A percentile compares a stretch with the other conserved stretches of the same genome.
phyloP scores from a whole-genome alignment of 2,113 vertebrate genomes.

The Bubo blakistoni region DNA sequence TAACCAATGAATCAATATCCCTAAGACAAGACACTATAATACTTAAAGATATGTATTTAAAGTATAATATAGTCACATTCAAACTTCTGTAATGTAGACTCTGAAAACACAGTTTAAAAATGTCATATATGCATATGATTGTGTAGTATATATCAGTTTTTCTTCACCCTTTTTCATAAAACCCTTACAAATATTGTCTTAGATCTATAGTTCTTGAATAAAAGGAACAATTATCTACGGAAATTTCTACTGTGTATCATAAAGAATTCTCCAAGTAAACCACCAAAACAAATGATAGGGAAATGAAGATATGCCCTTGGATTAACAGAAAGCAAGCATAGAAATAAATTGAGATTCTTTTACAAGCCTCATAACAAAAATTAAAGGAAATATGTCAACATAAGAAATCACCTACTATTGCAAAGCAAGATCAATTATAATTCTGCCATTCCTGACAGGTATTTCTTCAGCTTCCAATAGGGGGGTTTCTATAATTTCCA shows the following conservation, averaged over 20 bases:
- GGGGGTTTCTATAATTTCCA: background rate
- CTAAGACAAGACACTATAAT: background rate
- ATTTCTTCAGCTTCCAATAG: background rate
- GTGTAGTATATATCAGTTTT: background rate
- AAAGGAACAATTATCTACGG: background rate
- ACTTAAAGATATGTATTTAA: background rate
- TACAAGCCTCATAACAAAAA: background rate
- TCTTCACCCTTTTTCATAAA: background rate
- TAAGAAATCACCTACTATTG: background rate
- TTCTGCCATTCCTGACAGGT: background rate
- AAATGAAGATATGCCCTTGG: background rate
- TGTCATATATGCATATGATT: background rate
- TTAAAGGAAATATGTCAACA: background rate
- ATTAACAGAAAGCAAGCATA: background rate
- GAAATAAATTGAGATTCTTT: background rate
- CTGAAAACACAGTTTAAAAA: background rate
- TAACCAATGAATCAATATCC: background rate
- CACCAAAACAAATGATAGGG: background rate
- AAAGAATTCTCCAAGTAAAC: background rate
- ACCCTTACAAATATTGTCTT: background rate
- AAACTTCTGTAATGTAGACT: background rate
- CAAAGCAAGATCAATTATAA: background rate
- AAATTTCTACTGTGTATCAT: background rate
- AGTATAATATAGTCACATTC: background rate
- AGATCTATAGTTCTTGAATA: background rate